These are phyloP conservation scores for Hyperopisus bebe DNA, from an alignment of 2,113 vertebrate species.

Conservation along the genomic window DNA sequence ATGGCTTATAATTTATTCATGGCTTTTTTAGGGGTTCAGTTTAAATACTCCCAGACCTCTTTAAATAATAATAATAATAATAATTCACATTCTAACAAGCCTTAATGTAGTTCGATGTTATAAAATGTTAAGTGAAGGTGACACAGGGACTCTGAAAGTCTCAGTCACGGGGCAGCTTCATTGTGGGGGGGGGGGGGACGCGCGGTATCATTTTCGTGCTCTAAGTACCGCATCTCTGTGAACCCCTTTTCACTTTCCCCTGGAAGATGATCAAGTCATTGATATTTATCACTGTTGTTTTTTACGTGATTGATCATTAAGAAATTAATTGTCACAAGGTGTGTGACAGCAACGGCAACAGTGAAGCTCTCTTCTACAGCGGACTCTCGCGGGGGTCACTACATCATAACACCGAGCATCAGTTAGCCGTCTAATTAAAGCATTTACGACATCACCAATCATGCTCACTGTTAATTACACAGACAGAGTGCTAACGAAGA, in stretches of 20 bases:
- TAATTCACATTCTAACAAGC: neutral
- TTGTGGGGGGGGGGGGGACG: neutral
- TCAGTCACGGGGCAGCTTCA: neutral
- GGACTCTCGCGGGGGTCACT: neutral
- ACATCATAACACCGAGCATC: neutral
- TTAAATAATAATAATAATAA: slow-evolving; percentile 18
- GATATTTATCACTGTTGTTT: neutral
- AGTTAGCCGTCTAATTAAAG: slow-evolving; percentile 2
- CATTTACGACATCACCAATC: neutral
- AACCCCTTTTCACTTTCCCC: neutral
- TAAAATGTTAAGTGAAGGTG: neutral
- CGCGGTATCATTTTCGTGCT: neutral
- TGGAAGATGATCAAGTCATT: neutral
- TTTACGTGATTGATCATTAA: neutral
- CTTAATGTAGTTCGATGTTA: neutral
- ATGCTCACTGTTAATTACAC: neutral
- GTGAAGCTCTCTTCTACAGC: neutral
- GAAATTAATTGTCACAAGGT: neutral
- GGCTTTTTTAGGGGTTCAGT: neutral
- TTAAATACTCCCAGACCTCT: slow-evolving; percentile 12
- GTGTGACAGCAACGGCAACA: neutral
- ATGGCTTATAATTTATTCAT: slow-evolving; percentile 13
- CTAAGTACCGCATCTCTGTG: neutral
- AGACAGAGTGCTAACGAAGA: neutral
- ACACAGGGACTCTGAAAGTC: neutral